Conservation (phyloP, 2,113 vertebrate genomes). For the Boleophthalmus pectinirostris region DNA sequence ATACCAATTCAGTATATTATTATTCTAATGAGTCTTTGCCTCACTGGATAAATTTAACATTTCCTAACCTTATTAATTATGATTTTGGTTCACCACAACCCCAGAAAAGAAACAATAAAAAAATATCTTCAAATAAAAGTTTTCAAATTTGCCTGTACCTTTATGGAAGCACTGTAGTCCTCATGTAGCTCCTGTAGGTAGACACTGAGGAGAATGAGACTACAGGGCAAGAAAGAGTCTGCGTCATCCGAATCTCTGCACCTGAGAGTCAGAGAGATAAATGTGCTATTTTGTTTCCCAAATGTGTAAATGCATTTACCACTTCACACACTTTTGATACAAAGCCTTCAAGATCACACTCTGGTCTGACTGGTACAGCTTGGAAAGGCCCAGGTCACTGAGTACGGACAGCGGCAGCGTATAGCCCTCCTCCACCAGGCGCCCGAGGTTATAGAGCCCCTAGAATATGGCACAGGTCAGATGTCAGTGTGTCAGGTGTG, state of each 20-base stretch:
- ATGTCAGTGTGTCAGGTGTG: neutral
- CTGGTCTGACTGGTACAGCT: conserved; percentile 61
- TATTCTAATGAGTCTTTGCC: neutral
- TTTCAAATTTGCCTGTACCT: conserved; percentile 47
- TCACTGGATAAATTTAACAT: neutral
- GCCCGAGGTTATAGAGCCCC: conserved; percentile 81
- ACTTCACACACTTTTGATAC: conserved; percentile 68
- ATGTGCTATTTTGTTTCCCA: neutral
- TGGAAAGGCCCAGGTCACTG: conserved; percentile 66
- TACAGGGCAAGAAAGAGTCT: conserved; percentile 80
- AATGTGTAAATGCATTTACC: neutral
- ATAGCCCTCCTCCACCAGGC: conserved; percentile 74
- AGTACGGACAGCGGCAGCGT: conserved; percentile 63
- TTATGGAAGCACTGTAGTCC: conserved; percentile 58
- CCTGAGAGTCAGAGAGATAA: conserved; percentile 45
- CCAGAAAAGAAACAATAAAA: too few species aligned
- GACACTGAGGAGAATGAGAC: conserved; percentile 71
- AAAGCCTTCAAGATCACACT: conserved; percentile 61
- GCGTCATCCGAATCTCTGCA: conserved; percentile 73
- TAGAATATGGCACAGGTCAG: conserved; percentile 29
- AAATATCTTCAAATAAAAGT: too few species aligned
- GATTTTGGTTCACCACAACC: too few species aligned
- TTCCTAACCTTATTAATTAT: neutral
- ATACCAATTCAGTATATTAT: neutral
- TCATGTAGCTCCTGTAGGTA: conserved; percentile 65